These are phyloP conservation scores for Bombus balteatus DNA, from an alignment of 1,140 invertebrate species.

Conservation along the genomic window DNA sequence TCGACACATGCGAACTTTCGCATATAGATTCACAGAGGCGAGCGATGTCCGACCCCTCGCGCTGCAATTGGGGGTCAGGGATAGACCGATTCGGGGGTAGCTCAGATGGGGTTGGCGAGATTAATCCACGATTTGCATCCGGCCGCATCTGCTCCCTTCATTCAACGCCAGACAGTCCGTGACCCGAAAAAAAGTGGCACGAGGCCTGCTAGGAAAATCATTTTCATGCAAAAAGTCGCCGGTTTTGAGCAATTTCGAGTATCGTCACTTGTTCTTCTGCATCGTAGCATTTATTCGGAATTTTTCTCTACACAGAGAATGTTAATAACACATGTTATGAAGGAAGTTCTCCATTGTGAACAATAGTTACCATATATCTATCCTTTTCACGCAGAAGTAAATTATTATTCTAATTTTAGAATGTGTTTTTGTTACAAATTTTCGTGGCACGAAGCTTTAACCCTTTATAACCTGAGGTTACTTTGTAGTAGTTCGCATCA, in stretches of 20 bases:
- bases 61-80: conserved; percentile 63
- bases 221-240: conserved; percentile 27
- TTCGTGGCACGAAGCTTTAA: background rate
- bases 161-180: conserved; percentile 67
- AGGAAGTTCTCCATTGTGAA: too few relatives aligned
- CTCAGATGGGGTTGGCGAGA: conserved; percentile 70
- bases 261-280: background rate
- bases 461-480: too few relatives aligned
- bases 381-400: background rate
- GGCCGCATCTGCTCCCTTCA: conserved; percentile 75
- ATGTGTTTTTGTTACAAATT: background rate
- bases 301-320: background rate
- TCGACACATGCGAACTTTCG: conserved; percentile 69
- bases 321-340: too few relatives aligned
- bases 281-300: background rate
- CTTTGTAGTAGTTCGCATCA: background rate
- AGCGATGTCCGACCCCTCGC: conserved; percentile 35
- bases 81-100: conserved; percentile 40
- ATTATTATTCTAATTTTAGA: background rate
- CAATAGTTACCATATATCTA: background rate
- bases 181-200: conserved; percentile 68
- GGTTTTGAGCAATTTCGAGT: background rate
- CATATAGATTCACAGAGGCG: conserved; percentile 34
- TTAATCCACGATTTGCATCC: conserved; percentile 80
- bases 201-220: conserved; percentile 57